Base-by-base conservation (phyloP, 2,113 vertebrate genomes). In the Anas platyrhynchos region DNA sequence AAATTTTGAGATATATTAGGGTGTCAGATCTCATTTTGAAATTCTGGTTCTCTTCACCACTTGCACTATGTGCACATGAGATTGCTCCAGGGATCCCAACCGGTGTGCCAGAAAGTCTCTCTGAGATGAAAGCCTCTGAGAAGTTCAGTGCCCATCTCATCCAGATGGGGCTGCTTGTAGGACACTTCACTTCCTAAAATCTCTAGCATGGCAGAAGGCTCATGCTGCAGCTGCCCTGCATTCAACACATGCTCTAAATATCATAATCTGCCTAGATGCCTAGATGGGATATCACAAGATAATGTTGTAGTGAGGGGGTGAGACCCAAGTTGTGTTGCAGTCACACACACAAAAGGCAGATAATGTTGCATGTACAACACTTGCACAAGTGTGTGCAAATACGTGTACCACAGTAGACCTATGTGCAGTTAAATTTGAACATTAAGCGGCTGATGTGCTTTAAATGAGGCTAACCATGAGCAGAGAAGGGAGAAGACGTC, bases 211-310 rank as follows among this genome's bases (percentile, higher is more conserved):
- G 34, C 38, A 86, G 48, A 56, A 61, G 34, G 9, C 29, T 80
- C 48, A n/a, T 7, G 36, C 2, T 13, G 25, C 46, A 73, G 25
- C 4, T 0, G 0, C 14, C 79, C 48, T 67, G 44, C 16, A n/a
- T 52, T 81, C 38, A 34, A 38, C 7, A 23, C 23, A 17, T 23
- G 2, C 21, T 63, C 29, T 71, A 29, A 61, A 36, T 36, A 32
- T 32, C 9, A 2, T 5, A 2, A 13, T 36, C 22, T 31, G 13
- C 34, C 41, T 13, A 10, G 10, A 25, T 29, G 7, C 88, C 55
- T 86, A 72, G 41, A 65, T 11, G 16, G 11, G 38, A 83, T 52
- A 38, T 46, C 38, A 41, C 25, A 92, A 74, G 25, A 21, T 9
- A n/a, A 62, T 34, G 41, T 34, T 36, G 54, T 12, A 7, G 46